These are phyloP conservation scores for Drosophila formosana DNA, from an alignment of 2,888 invertebrate species.

Conservation along the genomic window DNA sequence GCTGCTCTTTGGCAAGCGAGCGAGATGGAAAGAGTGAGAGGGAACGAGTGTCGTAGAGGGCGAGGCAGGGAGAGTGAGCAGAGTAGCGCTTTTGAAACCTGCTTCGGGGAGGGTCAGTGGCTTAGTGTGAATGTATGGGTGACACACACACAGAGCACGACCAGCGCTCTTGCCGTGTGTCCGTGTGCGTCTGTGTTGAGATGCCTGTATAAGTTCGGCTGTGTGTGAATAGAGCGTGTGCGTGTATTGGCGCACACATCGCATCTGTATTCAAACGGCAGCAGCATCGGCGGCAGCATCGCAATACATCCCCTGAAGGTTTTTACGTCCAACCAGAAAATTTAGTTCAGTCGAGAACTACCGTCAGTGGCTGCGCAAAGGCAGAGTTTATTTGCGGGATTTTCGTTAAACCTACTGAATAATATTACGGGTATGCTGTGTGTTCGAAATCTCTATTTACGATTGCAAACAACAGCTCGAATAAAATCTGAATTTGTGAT, in stretches of 20 bases:
- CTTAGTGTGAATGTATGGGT: conserved; percentile 24
- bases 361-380: conserved; percentile 84
- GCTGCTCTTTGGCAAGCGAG: neutral
- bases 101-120: conserved; percentile 61
- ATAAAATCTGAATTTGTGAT: conserved; percentile 32
- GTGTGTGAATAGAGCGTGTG: conserved; percentile 7
- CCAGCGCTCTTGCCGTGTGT: conserved; percentile 21
- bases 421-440: conserved; percentile 44
- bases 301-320: conserved; percentile 84
- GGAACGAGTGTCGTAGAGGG: neutral
- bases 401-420: conserved; percentile 56
- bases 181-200: conserved; percentile 13
- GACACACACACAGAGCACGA: conserved; percentile 18
- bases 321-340: conserved; percentile 84
- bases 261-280: conserved; percentile 53
- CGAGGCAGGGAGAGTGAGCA: conserved; percentile 29
- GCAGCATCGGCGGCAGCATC: conserved; percentile 54
- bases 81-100: conserved; percentile 35
- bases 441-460: conserved; percentile 46
- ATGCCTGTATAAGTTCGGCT: conserved; percentile 11
- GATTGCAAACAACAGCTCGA: conserved; percentile 35
- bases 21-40: conserved; percentile 1
- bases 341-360: conserved; percentile 84
- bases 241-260: conserved; percentile 30
- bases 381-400: conserved; percentile 82